Base-by-base conservation (phyloP, 1,140 invertebrate species). In the Tenebrio molitor region DNA sequence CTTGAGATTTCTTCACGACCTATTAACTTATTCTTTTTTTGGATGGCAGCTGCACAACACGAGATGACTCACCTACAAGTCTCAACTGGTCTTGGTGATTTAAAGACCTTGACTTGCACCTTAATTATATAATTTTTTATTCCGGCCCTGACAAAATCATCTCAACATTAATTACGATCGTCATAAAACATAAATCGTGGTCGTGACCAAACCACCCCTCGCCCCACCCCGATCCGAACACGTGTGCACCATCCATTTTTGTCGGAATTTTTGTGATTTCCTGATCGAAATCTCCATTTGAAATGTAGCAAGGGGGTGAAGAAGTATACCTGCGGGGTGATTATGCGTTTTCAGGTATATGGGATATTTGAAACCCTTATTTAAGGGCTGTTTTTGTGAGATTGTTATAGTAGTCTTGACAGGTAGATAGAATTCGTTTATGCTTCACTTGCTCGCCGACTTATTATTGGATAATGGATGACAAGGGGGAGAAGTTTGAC, bases 401-500 rank as follows among this genome's bases (percentile, higher is more conserved):
- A 66, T 53, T 74, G 46, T 71, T 77, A 75, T 71, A 73, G 67
- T 73, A 68, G 68, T 69, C 50, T 67, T 74, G 77, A 76, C 77
- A 78, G 76, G 76, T 76, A 78, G 77, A 73, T 73, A 17, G 58
- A 29, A 73, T 64, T 33, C 58, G 68, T 79, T 79, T 72, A 77
- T 77, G 76, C 76, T 71, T 77, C 77, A 78, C 77, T 78, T 78
- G 77, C 73, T 77, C 73, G 66, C 67, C 33, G 71, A 77, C 76
- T 76, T 76, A 76, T 79, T 79, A 79, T 76, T 71, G 72, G 76
- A 79, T 79, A 79, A 79, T 76, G 73, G 77, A 71, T 69, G 68
- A 62, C 58, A 71, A 50, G 74, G 69, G 69, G 69, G 72, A 62
- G 70, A 42, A 33, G 29, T 69, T 68, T 74, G 36, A 67, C 68